Evolutionary conservation across 2,113 vertebrate species (phyloP), one percentile per base, ranked within the genome.

Genomic region (Fulica atra): DNA sequence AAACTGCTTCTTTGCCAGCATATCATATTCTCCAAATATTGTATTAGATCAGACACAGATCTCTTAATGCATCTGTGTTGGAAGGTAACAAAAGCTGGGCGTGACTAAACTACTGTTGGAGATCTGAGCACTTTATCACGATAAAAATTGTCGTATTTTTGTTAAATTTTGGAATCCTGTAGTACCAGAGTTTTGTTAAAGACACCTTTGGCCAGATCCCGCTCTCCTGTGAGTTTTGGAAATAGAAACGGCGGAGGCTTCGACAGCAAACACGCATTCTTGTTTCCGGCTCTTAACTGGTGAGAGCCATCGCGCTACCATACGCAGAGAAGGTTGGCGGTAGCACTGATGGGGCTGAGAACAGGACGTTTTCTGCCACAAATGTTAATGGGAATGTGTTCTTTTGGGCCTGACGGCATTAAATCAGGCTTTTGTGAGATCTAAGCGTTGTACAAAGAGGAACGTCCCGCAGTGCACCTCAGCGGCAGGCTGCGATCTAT

Each of bases 401-500:
- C 81, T 69, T 53, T 64, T 92, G 77, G 63, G 29, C 72, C 69
- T 80, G 89, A 51, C 6, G 3, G 86, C 81, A 76, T 81, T 94
- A 94, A 90, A 95, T 96, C 88, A 94, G 79, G 42, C 83, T 78
- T 81, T 70, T 64, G 71, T 35, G 46, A 92, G 80, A 92, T 81
- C 86, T 94, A 90, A 92, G 90, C 40, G 0, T 3, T 59, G 61
- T 42, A 73, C 53, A 79, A 81, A 92, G 93, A 73, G 70, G 91
- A 71, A 53, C 0, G 1, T 84, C 77, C 93, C 33, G 59, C 59
- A 16, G 54, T 11, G 78, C 17, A 29, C 81, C 85, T 88, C 78
- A 29, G 83, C 82, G 77, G 91, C 86, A 73, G 92, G 61, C 91
- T 96, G 95, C 80, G 92, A 81, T 90, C 94, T 87, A 93, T 92